Evolutionary conservation across 1,140 invertebrate species (phyloP).

Genomic region (Caenorhabditis remanei): DNA sequence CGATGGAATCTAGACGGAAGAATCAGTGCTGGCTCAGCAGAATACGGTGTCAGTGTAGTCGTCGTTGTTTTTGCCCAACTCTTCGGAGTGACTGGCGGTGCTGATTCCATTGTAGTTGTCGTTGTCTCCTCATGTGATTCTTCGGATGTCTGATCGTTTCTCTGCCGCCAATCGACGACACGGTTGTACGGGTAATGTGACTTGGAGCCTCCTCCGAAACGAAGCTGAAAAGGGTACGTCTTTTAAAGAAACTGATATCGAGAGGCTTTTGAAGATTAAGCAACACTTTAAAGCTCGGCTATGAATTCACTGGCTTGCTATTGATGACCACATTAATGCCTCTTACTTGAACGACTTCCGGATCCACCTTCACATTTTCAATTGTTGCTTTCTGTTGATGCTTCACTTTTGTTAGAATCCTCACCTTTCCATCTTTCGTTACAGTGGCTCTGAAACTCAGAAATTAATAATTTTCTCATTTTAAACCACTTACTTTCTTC

Average conservation of each 20-base stretch:
- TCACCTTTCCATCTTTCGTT: background rate
- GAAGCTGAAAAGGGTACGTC: conserved; percentile 3
- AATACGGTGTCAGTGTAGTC: background rate
- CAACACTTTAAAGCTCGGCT: no score
- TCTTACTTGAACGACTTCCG: conserved; percentile 4
- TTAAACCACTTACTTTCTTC: conserved; percentile 12
- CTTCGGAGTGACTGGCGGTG: conserved; percentile 8
- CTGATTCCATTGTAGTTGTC: conserved; percentile 2
- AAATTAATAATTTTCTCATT: background rate
- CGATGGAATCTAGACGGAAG: conserved; percentile 44
- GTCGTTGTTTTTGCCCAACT: conserved; percentile 26
- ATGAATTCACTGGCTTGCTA: no score
- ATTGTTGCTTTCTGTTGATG: conserved; percentile 31
- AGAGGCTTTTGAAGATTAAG: no score
- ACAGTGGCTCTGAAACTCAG: background rate
- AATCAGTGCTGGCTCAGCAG: conserved; percentile 12
- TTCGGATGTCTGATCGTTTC: background rate
- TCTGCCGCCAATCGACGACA: background rate
- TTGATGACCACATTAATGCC: no score
- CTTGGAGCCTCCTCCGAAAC: conserved; percentile 35
- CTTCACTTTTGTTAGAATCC: background rate
- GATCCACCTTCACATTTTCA: conserved; percentile 38
- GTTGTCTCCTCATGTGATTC: conserved; percentile 24
- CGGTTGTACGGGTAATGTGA: conserved; percentile 32
- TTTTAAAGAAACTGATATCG: background rate